Evolutionary conservation across 1,140 invertebrate genomes (phyloP).

Genomic region (fruit fly (Drosophila melanogaster)): Release_6_plus_ISO1_MT NC_004354.4:4419001-4419500

Average conservation of each 20-base stretch:
- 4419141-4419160: constrained; percentile 21
- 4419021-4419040: constrained; percentile 71
- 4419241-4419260: constrained; percentile 41
- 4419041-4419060: constrained; percentile 70
- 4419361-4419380: constrained; percentile 8
- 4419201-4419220: constrained; percentile 28
- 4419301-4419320: constrained; percentile 3
- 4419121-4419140: constrained; percentile 4
- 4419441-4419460: constrained; percentile 10
- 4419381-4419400: neutral
- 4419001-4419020: constrained; percentile 41
- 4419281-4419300: constrained; percentile 47
- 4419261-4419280: constrained; percentile 49
- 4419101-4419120: constrained; percentile 11
- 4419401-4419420: too few species aligned
- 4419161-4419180: constrained; percentile 33
- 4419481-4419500: constrained; percentile 52
- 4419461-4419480: constrained; percentile 32
- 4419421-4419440: neutral
- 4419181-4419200: constrained; percentile 47
- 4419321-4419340: constrained; percentile 54
- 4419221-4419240: constrained; percentile 29
- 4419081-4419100: constrained; percentile 77
- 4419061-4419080: constrained; percentile 78
- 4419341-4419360: constrained; percentile 50